Base-by-base conservation (phyloP, 2,888 invertebrate genomes). In the Ametastegia equiseti region DNA sequence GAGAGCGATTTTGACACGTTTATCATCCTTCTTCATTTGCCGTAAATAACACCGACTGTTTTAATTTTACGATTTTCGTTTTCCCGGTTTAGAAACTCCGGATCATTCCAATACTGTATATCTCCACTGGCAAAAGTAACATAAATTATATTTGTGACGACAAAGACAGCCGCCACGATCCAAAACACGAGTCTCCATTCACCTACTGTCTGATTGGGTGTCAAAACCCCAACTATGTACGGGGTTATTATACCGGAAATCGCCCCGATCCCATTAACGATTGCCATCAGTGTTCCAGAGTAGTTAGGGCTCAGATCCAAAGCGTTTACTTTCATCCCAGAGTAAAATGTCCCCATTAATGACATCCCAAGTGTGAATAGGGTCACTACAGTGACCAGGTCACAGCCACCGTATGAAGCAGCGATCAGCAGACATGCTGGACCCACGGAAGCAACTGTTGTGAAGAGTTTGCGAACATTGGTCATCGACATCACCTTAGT, bases 161-260 rank as follows among this genome's bases (percentile, higher is more conserved):
- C 91, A 82, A 97, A 94, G 2, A 97, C 94, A 0, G 88, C 94
- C 6, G 96, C 93, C 60, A 96, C 95, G 45, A 97, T 95, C 96
- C 97, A 97, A 90, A 97, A 97, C 0, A 97, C 97, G 0, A 93
- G 88, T 30, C 95, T 93, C 97, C 97, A 97, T 92, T 97, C 94
- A 27, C 91, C 90, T 9, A 95, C 87, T 0, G 94, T 93, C 65
- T 95, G 93, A 92, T 94, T 93, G 85, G 94, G 94, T 78, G 94
- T 94, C 87, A 95, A 90, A 69, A 94, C 90, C 50, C 94, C 94
- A 57, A 94, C 94, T 57, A 94, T 91, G 86, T 93, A 94, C 1
- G 94, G 95, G 1, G 94, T 94, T 60, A 95, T 93, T 86, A 95
- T 94, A 71, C 95, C 95, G 6, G 95, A 95, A 27, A 95, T 93